A percentile compares a stretch with the other conserved stretches of the same genome.
Evolutionary conservation across 64 coral and sea anemone species (phyloP).

Genomic region (Astreopora myriophthalma): DNA sequence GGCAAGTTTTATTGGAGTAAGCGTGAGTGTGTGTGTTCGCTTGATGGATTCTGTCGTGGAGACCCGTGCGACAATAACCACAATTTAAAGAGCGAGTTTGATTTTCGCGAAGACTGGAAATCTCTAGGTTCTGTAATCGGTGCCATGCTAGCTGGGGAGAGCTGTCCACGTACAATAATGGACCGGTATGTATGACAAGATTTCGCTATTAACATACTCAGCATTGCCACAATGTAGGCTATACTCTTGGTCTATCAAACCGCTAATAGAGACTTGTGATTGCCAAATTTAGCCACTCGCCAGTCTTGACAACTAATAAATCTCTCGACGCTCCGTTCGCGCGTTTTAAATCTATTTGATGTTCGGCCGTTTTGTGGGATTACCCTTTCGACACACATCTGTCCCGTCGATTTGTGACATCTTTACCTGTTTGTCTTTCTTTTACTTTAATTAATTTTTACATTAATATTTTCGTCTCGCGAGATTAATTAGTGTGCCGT

Average conservation of each 20-base stretch:
- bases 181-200: neutral
- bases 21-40: slow-evolving; percentile 71
- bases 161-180: neutral
- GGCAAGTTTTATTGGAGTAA: slow-evolving; percentile 89
- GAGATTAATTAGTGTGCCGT: neutral
- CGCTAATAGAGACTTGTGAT: too few relatives aligned
- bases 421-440: neutral
- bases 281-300: neutral
- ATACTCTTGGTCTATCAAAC: too few relatives aligned
- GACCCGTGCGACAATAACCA: slow-evolving; percentile 69
- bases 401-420: neutral
- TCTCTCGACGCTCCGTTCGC: neutral
- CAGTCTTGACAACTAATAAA: neutral
- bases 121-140: slow-evolving; percentile 49
- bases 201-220: neutral
- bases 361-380: neutral
- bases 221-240: too few relatives aligned
- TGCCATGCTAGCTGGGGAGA: slow-evolving; percentile 56
- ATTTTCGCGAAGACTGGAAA: slow-evolving; percentile 67
- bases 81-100: neutral
- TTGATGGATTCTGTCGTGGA: slow-evolving; percentile 50
- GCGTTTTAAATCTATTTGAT: neutral
- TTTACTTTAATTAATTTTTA: neutral
- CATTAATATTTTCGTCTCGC: neutral
- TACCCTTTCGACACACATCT: neutral